Base-by-base conservation (phyloP, 2,888 invertebrate genomes). In the Ophion ventricosus region DNA sequence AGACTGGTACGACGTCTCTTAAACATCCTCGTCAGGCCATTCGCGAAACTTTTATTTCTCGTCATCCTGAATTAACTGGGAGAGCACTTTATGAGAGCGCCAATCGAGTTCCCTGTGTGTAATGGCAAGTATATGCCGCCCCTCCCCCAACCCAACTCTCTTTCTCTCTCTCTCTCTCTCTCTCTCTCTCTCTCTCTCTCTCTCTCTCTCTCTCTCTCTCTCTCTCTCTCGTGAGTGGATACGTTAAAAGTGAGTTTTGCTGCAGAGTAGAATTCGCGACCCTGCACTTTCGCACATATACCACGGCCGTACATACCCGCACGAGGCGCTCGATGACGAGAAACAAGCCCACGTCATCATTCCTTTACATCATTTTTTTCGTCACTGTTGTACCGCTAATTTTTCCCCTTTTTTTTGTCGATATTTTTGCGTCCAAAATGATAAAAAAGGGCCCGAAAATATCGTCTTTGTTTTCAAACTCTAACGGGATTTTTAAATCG, bases 31-130 rank as follows among this genome's bases (percentile, higher is more conserved):
- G 49, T 49, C 49, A 49, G 40, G 69, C 43, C 26, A 29, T 40
- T 26, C 63, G 29, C 29, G 35, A 78, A 75, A 81, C 81, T 87
- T 86, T 85, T 87, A 87, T 85, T 83, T 77, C 81, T 83, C 85
- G 87, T 85, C 88, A 80, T 85, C 77, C 72, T 85, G 85, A 87
- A 88, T 88, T 85, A 49, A 86, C 85, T 81, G 78, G 56, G 85
- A 76, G 81, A 87, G 87, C 86, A 86, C 87, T 87, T 88, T 85
- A 87, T 86, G 87, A 86, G 87, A 63, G 63, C 35, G 26, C 69
- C 25, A 35, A 80, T 49, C 82, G 84, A 86, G 87, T 87, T 86
- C 80, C 79, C 25, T 40, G 20, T 80, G 82, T 67, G 59, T 59
- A 56, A 76, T 69, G 56, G 49, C 11, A 49, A 49, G 14, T 49